These are phyloP conservation scores for Atethmia centrago DNA, from an alignment of 2,888 invertebrate genomes.

Conservation along the genomic window DNA sequence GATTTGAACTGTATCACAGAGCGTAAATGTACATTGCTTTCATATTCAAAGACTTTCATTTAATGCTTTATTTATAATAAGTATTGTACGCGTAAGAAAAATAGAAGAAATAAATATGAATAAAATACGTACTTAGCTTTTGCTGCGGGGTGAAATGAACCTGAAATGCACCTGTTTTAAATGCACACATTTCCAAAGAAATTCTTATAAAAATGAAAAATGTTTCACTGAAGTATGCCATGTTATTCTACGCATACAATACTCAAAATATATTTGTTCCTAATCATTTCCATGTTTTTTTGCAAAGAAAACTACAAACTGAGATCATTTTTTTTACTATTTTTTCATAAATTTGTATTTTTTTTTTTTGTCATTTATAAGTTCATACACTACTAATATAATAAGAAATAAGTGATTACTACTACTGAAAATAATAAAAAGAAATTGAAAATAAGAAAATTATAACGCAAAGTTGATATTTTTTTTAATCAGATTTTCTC, in stretches of 20 bases:
- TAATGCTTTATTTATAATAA: not conserved
- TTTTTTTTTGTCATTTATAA: slow-evolving; percentile 82
- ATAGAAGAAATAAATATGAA: slow-evolving; percentile 18
- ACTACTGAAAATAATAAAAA: slow-evolving; percentile 51
- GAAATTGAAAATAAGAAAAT: slow-evolving; percentile 28
- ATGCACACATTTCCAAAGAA: slow-evolving; percentile 19
- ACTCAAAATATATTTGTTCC: slow-evolving; percentile 17
- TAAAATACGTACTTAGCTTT: slow-evolving; percentile 56
- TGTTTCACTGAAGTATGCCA: slow-evolving; percentile 4
- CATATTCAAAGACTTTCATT: slow-evolving; percentile 15
- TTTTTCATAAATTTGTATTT: slow-evolving; percentile 82
- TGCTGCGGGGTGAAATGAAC: slow-evolving; percentile 5
- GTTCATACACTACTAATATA: slow-evolving; percentile 71
- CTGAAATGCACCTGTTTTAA: slow-evolving; percentile 44
- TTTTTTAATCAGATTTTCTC: slow-evolving; percentile 10
- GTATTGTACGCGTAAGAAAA: slow-evolving; percentile 51
- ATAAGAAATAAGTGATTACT: slow-evolving; percentile 74
- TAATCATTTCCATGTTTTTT: slow-evolving; percentile 31
- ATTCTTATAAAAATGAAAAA: not conserved
- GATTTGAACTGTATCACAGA: slow-evolving; percentile 47
- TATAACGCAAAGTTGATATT: slow-evolving; percentile 25
- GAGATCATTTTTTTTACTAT: slow-evolving; percentile 84
- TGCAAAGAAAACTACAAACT: slow-evolving; percentile 64
- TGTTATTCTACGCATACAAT: slow-evolving; percentile 49
- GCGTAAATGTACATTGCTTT: slow-evolving; percentile 56